phyloP scores from a whole-genome alignment of 2,113 vertebrate species.

The Ptychochromis oligacanthus region DNA sequence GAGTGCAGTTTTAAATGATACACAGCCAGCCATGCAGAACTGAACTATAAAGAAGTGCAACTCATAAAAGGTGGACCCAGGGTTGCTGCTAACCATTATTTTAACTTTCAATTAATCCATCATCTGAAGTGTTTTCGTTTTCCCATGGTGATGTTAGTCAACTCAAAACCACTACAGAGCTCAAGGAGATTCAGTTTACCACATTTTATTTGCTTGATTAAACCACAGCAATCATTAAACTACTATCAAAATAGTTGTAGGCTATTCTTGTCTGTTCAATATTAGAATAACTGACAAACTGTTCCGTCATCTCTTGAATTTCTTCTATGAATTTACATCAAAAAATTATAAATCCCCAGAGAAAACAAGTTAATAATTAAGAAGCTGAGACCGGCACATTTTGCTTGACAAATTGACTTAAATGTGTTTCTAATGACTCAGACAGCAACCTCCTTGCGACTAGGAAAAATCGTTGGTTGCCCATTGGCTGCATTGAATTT shows the following conservation, averaged over 20 bases:
- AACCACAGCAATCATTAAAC: not conserved
- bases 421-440: too few species aligned
- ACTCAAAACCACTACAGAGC: not conserved
- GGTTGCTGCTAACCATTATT: not conserved
- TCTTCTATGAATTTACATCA: not conserved
- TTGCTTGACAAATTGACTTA: too few species aligned
- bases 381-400: not conserved
- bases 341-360: not conserved
- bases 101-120: too few species aligned
- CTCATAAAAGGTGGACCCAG: not conserved
- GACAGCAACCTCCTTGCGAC: too few species aligned
- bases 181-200: not conserved
- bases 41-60: not conserved
- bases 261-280: not conserved
- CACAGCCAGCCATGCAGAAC: not conserved
- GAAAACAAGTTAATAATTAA: slow-evolving; percentile 1
- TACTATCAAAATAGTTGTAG: not conserved
- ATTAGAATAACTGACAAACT: not conserved
- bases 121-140: not conserved
- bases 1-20: not conserved
- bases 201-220: not conserved
- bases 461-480: too few species aligned
- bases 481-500: too few species aligned
- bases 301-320: not conserved
- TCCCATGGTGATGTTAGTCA: not conserved